Conservation (phyloP, 2,113 vertebrate species). For the Himantopus leucocephalus region DNA sequence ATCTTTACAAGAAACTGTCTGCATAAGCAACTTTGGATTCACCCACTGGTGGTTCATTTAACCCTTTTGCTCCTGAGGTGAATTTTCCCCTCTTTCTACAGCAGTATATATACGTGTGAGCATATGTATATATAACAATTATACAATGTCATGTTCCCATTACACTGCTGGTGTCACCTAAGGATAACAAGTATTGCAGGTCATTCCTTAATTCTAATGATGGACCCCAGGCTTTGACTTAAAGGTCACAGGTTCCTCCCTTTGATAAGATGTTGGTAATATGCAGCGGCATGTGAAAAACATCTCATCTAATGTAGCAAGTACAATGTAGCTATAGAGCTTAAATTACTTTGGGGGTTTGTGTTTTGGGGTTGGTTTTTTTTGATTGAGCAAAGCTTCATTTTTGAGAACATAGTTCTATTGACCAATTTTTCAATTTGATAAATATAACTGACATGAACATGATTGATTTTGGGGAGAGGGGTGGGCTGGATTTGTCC, state of each 20-base stretch:
- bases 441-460: background rate
- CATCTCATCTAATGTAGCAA: background rate
- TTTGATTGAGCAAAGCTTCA: background rate
- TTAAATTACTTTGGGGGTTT: background rate
- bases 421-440: background rate
- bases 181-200: background rate
- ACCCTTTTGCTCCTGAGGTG: background rate
- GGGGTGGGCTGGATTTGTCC: background rate
- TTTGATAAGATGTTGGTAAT: background rate
- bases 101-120: background rate
- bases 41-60: constrained; percentile 15
- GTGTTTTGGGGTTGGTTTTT: background rate
- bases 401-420: background rate
- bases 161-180: background rate
- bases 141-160: background rate
- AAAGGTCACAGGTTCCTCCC: constrained; percentile 7
- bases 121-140: background rate
- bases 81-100: background rate
- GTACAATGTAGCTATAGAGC: background rate
- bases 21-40: constrained; percentile 38
- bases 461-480: background rate
- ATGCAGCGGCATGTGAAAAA: background rate
- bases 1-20: constrained; percentile 48
- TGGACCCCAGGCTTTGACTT: background rate
- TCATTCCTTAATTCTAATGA: background rate